Evolutionary conservation across 2,888 invertebrate species (phyloP).

Genomic region (Ormyrus labotus): DNA sequence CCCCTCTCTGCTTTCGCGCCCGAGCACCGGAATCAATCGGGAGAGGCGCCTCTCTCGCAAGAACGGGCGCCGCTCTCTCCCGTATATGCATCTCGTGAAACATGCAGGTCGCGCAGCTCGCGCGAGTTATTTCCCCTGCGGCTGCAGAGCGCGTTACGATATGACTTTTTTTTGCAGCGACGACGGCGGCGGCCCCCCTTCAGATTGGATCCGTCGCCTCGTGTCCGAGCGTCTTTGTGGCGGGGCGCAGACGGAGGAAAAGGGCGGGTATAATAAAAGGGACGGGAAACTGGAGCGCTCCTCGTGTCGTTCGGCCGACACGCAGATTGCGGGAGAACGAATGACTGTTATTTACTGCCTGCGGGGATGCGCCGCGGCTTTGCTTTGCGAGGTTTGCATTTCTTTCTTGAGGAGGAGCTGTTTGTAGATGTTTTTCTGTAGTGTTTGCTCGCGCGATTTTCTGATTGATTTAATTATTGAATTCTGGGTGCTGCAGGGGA

Average conservation of each 20-base stretch:
- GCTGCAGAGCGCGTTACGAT: conserved; percentile 11
- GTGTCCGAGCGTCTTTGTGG: not conserved
- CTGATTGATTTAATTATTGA: not conserved
- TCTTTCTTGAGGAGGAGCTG: too few species aligned
- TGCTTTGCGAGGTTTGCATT: not conserved
- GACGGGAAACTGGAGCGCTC: not conserved
- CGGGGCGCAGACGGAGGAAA: not conserved
- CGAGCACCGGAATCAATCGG: conserved; percentile 22
- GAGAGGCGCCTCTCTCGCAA: too few species aligned
- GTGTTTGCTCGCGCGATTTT: not conserved
- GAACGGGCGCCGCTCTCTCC: too few species aligned
- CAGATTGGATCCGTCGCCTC: not conserved
- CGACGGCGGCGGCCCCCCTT: conserved; percentile 25
- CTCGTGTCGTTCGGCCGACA: conserved; percentile 3
- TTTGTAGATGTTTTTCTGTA: not conserved
- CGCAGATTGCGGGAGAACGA: not conserved
- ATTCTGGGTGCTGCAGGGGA: not conserved
- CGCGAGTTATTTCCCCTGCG: conserved; percentile 56
- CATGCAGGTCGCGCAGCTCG: conserved; percentile 45
- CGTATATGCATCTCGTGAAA: conserved; percentile 20
- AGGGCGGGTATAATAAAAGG: not conserved
- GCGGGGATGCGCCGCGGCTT: not conserved
- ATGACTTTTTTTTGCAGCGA: conserved; percentile 35
- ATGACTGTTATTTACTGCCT: conserved; percentile 14
- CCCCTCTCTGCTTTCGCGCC: too few species aligned